Evolutionary conservation across 2,888 invertebrate genomes (phyloP).

Genomic region (Stenolophus ochropezus): DNA sequence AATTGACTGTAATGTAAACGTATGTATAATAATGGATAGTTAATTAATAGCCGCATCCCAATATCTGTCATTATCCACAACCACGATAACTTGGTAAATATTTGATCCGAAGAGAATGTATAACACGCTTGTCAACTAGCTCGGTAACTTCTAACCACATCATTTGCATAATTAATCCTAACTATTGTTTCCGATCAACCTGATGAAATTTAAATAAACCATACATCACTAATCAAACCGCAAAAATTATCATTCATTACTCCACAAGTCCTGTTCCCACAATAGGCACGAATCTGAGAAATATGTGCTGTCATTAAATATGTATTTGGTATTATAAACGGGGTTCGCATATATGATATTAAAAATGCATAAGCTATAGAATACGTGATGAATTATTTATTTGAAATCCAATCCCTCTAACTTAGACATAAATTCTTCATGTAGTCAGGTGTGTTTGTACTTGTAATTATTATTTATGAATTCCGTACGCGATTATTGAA

Average conservation of each 20-base stretch:
- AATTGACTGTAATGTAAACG: too few species aligned
- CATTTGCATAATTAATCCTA: not conserved
- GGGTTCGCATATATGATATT: not conserved
- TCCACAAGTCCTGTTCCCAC: not conserved
- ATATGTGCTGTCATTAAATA: not conserved
- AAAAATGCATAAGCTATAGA: slow-evolving; percentile 6
- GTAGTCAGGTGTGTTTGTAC: not conserved
- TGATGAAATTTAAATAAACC: not conserved
- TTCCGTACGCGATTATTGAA: not conserved
- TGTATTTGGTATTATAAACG: not conserved
- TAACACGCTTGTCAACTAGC: not conserved
- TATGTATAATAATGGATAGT: not conserved
- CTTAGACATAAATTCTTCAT: not conserved
- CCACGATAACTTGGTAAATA: not conserved
- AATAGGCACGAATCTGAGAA: not conserved
- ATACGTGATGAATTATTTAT: slow-evolving; percentile 10
- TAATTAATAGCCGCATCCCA: not conserved
- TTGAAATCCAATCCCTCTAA: not conserved
- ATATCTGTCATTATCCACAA: not conserved
- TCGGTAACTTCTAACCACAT: not conserved
- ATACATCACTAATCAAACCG: not conserved
- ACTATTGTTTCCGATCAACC: not conserved
- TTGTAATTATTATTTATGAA: not conserved
- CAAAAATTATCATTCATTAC: not conserved
- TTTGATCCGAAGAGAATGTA: not conserved